Evolutionary conservation across 2,113 vertebrate species (phyloP), one percentile per base, ranked within the genome.

Genomic region (Dromaius novaehollandiae): DNA sequence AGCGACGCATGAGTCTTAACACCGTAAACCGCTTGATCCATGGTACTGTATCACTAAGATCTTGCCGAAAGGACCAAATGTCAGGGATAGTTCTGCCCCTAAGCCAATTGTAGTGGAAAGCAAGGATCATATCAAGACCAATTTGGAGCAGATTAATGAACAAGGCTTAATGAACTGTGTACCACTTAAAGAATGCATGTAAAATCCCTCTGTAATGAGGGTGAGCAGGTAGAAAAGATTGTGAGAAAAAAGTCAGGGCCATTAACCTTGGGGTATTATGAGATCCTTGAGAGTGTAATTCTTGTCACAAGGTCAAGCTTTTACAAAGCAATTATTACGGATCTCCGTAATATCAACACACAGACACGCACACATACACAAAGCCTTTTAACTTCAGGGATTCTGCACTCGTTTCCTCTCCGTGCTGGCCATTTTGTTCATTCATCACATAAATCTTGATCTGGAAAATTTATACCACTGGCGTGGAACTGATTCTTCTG

Each of bases 141-240:
- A 83, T 90, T 89, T 87, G 82, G 61, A 90, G 87, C 61, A 81
- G 97, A 97, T 98, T 98, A 98, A 82, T 93, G 96, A 96, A 97
- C 97, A 98, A 96, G 97, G 98, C 97, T 98, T 97, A 97, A 96
- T 96, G 97, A 98, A 98, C 97, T 95, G 96, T 97, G 96, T 90
- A 93, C 96, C 97, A 94, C 88, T 97, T 90, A 96, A 60, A 86
- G 94, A 96, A 97, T 97, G 97, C 96, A 82, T 94, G 96, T 73
- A 58, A 97, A 95, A 95, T 96, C 89, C 90, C 78, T 90, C 55
- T 86, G 90, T 98, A 98, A 98, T 98, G 97, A 98, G 97, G 79
- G 93, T 91, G 93, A 50, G 66, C 81, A 38, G 61, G 95, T 91
- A 88, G 89, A 91, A 96, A 89, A 82, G 68, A 64, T 78, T 19